Conservation (phyloP, 2,888 invertebrate genomes). For the Euzetes globulus region DNA sequence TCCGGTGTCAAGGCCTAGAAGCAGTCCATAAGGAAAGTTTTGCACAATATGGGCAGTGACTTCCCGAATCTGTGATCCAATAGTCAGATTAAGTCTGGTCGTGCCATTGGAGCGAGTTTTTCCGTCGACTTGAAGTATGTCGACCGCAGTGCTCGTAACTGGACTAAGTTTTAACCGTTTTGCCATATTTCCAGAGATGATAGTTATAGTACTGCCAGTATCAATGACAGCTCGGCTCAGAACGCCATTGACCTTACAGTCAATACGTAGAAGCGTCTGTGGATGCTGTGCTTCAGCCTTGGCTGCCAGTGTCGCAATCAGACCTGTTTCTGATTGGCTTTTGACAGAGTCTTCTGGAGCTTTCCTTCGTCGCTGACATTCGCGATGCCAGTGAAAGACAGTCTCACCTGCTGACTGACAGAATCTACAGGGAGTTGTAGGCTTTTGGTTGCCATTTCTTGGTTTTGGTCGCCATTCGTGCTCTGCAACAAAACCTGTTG, state of each 20-base stretch:
- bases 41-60: background rate
- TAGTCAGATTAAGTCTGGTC: background rate
- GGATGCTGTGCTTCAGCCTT: no score
- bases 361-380: background rate
- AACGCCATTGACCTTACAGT: background rate
- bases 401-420: background rate
- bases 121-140: background rate
- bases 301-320: no score
- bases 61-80: background rate
- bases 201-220: slow-evolving; percentile 2
- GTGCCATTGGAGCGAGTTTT: background rate
- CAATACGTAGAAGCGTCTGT: background rate
- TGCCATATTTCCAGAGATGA: background rate
- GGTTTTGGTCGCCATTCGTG: background rate
- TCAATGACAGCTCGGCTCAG: background rate
- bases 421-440: background rate
- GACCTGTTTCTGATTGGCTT: no score
- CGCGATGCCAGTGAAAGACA: background rate
- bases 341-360: no score
- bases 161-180: background rate
- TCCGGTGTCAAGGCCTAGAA: background rate
- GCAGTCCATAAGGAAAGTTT: background rate
- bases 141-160: background rate
- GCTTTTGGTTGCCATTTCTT: background rate
- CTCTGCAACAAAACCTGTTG: background rate